These are phyloP conservation scores for Pempheris klunzingeri DNA, from an alignment of 2,797 vertebrate species.

Conservation along the genomic window DNA sequence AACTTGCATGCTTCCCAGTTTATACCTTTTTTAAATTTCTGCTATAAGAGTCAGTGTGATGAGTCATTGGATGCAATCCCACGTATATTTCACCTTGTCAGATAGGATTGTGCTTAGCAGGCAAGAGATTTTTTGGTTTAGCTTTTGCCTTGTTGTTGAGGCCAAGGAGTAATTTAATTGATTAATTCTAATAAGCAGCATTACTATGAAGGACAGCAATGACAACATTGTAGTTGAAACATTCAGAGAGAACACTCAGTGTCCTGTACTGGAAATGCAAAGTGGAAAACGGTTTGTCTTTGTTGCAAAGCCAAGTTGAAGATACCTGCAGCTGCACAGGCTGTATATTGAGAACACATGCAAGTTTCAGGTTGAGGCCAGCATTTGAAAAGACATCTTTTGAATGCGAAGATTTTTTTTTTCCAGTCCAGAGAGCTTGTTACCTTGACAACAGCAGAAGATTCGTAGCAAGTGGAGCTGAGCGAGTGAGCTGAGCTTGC, in stretches of 20 bases:
- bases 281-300: slow-evolving; percentile 4
- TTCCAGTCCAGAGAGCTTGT: slow-evolving; percentile 78
- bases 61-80: neutral
- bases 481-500: slow-evolving; percentile 68
- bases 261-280: slow-evolving; percentile 10
- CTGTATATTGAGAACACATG: slow-evolving; percentile 55
- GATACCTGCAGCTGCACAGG: slow-evolving; percentile 31
- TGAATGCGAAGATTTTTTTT: slow-evolving; percentile 72
- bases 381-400: slow-evolving; percentile 76
- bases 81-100: slow-evolving; percentile 3
- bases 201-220: neutral
- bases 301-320: slow-evolving; percentile 18
- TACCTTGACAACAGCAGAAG: slow-evolving; percentile 88
- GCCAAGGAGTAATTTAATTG: neutral
- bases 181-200: slow-evolving; percentile 19
- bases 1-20: slow-evolving; percentile 1
- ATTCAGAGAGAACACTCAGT: neutral
- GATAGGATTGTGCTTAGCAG: neutral
- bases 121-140: slow-evolving; percentile 3
- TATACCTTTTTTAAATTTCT: slow-evolving; percentile 10
- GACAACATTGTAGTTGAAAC: neutral
- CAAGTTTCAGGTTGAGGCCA: slow-evolving; percentile 67
- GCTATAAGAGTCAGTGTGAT: neutral
- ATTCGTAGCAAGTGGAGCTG: slow-evolving; percentile 72
- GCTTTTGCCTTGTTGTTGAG: slow-evolving; percentile 12